A percentile compares a stretch with the other conserved stretches of the same genome.
These are phyloP conservation scores for Pristionchus arcanus DNA, from an alignment of 2,888 invertebrate genomes.

Conservation along the genomic window DNA sequence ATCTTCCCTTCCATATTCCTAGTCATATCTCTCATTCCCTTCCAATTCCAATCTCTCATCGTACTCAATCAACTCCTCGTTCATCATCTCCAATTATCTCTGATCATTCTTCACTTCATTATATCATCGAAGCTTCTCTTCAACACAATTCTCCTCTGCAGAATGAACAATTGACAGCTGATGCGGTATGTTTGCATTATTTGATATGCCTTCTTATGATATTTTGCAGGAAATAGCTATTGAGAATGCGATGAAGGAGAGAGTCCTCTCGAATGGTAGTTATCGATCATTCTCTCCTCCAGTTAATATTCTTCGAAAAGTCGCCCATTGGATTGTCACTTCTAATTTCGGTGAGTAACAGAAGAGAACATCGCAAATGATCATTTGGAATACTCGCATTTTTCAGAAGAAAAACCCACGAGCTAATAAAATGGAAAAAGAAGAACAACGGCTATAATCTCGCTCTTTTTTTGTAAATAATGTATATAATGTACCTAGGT, in stretches of 20 bases:
- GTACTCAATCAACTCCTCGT: background rate
- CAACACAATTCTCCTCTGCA: background rate
- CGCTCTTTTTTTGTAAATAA: background rate
- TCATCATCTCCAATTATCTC: background rate
- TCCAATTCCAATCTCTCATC: background rate
- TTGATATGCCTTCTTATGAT: background rate
- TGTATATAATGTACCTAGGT: too few relatives aligned
- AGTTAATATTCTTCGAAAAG: background rate
- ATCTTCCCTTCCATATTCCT: conserved; percentile 1
- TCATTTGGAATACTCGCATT: background rate
- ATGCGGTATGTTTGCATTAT: background rate
- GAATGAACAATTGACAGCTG: background rate
- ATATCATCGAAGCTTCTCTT: background rate
- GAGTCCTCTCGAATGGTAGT: background rate
- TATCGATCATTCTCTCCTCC: background rate
- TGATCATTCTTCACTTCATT: background rate
- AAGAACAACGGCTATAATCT: background rate
- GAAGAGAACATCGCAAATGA: background rate
- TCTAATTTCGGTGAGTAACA: background rate
- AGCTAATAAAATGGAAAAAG: background rate
- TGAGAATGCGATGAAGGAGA: background rate
- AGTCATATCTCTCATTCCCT: background rate
- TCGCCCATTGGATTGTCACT: background rate
- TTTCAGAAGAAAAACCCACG: background rate
- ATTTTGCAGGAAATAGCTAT: background rate